Conservation (phyloP, 2,113 vertebrate species). For the Odocoileus hemionus region DNA sequence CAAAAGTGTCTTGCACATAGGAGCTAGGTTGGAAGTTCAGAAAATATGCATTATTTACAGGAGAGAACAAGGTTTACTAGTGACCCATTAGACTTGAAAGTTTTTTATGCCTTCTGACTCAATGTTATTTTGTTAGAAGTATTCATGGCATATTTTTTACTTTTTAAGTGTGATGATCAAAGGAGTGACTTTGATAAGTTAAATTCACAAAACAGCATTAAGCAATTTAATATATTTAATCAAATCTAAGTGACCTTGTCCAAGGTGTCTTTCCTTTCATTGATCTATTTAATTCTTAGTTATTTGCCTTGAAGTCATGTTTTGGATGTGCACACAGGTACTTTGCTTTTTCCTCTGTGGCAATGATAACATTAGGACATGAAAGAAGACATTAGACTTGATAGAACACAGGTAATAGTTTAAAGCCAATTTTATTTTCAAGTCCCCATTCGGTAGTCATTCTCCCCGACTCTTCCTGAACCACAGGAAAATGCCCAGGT, state of each 20-base stretch:
- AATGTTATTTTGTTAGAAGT: conserved; percentile 32
- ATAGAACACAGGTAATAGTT: conserved; percentile 23
- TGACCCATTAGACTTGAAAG: conserved; percentile 42
- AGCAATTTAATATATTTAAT: conserved; percentile 46
- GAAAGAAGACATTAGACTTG: conserved; percentile 25
- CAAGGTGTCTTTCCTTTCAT: conserved; percentile 41
- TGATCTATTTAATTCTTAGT: conserved; percentile 50
- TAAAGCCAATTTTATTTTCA: conserved; percentile 46
- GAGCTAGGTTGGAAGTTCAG: neutral
- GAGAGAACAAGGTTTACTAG: neutral
- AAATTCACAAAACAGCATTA: conserved; percentile 48
- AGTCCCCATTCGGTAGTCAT: conserved; percentile 23
- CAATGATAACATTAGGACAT: conserved; percentile 29
- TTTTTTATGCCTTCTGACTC: conserved; percentile 17
- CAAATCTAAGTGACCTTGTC: conserved; percentile 44
- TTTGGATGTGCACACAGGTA: neutral
- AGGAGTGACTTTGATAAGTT: conserved; percentile 40
- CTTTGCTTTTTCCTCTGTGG: conserved; percentile 2
- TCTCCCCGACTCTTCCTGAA: neutral
- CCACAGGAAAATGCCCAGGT: neutral
- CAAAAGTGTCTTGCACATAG: neutral
- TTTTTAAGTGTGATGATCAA: conserved; percentile 52
- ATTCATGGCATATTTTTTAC: neutral
- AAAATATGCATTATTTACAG: neutral
- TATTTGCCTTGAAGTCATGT: conserved; percentile 37